phyloP scores from a whole-genome alignment of 2,888 invertebrate genomes.

The Acleris sparsana region DNA sequence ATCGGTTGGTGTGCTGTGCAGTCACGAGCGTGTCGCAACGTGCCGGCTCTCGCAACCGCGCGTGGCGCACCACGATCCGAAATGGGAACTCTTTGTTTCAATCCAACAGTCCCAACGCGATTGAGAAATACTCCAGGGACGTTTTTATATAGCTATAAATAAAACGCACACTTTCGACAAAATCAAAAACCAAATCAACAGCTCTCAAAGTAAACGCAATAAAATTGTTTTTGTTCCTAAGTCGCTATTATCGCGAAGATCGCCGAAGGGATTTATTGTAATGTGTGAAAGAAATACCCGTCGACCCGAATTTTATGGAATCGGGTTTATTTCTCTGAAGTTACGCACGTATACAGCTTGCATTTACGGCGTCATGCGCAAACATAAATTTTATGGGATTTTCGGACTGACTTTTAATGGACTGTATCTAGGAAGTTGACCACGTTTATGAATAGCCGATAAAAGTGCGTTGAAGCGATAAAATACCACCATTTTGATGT shows the following conservation, averaged over 20 bases:
- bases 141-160: background rate
- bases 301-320: slow-evolving; percentile 64
- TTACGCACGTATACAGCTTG: slow-evolving; percentile 50
- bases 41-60: slow-evolving; percentile 16
- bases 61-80: slow-evolving; percentile 49
- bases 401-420: slow-evolving; percentile 66
- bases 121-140: slow-evolving; percentile 5
- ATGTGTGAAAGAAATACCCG: slow-evolving; percentile 57
- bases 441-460: slow-evolving; percentile 56
- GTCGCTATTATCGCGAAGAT: slow-evolving; percentile 26
- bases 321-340: slow-evolving; percentile 56
- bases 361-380: slow-evolving; percentile 73
- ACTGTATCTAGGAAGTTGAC: slow-evolving; percentile 53
- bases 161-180: background rate
- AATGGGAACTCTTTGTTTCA: slow-evolving; percentile 55
- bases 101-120: slow-evolving; percentile 3
- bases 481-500: slow-evolving; percentile 29
- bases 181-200: slow-evolving; percentile 9
- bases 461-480: slow-evolving; percentile 43
- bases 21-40: slow-evolving; percentile 65
- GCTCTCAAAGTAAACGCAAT: background rate
- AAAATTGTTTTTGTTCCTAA: slow-evolving; percentile 22
- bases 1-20: slow-evolving; percentile 30
- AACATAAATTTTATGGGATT: slow-evolving; percentile 73
- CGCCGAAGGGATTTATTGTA: slow-evolving; percentile 49